Evolutionary conservation across 2,797 vertebrate species (phyloP).

Genomic region (Astyanax mexicanus): DNA sequence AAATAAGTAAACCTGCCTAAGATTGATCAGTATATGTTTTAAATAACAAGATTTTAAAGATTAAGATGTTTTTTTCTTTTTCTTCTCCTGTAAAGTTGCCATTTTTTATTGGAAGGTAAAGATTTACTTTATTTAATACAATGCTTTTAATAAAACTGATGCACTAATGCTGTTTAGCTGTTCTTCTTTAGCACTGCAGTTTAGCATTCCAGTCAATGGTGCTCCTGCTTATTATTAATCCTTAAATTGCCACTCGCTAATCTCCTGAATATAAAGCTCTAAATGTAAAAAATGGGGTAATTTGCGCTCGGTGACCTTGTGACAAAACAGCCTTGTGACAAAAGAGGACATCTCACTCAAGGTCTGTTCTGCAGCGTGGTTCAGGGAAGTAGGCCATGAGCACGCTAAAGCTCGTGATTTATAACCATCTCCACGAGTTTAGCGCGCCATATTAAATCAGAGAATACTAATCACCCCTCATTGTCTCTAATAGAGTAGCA

Average conservation of each 20-base stretch:
- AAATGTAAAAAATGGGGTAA: not conserved
- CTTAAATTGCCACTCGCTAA: not conserved
- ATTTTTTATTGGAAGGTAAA: too few species aligned
- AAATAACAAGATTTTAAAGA: too few species aligned
- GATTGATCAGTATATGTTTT: too few species aligned
- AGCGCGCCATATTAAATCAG: constrained; percentile 23
- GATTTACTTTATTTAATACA: too few species aligned
- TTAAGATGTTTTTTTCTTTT: too few species aligned
- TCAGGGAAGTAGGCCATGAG: constrained; percentile 18
- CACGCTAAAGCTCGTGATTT: constrained; percentile 17
- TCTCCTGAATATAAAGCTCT: not conserved
- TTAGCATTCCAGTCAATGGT: not conserved
- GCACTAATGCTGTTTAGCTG: too few species aligned
- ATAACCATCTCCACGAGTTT: constrained; percentile 18
- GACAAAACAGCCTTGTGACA: constrained; percentile 3
- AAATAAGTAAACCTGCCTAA: too few species aligned
- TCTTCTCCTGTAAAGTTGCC: too few species aligned
- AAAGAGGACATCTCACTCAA: not conserved
- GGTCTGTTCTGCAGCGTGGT: not conserved
- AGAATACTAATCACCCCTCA: constrained; percentile 8
- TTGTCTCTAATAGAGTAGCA: constrained; percentile 31
- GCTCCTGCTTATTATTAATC: not conserved
- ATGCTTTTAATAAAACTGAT: too few species aligned
- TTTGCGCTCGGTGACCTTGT: not conserved
- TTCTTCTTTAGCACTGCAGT: too few species aligned